These are phyloP conservation scores for Microhierax caerulescens DNA, from an alignment of 2,797 vertebrate genomes.

Conservation along the genomic window DNA sequence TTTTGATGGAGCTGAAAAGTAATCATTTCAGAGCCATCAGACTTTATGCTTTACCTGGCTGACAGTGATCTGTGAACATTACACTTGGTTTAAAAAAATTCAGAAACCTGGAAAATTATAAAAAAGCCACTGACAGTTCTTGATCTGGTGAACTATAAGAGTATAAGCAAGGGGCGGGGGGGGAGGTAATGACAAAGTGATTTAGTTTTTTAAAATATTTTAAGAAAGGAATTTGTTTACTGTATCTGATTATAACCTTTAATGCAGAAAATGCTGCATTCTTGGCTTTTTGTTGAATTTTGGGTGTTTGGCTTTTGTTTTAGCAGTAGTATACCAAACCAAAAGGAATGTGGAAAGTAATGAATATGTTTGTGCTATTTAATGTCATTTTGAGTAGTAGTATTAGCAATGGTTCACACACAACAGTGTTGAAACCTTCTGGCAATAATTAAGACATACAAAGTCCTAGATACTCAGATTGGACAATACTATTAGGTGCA, in stretches of 20 bases:
- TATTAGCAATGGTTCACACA: not conserved
- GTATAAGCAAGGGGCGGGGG: accelerated
- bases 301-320: not conserved
- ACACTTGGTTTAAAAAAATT: not conserved
- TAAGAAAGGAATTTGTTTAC: not conserved
- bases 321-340: not conserved
- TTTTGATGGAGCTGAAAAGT: not conserved
- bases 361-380: not conserved
- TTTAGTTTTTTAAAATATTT: not conserved
- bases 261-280: not conserved
- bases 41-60: not conserved
- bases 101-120: not conserved
- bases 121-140: not conserved
- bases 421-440: not conserved
- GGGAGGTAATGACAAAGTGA: not conserved
- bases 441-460: not conserved
- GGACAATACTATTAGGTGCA: not conserved
- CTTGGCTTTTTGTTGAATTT: not conserved
- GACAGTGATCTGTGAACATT: not conserved
- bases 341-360: not conserved
- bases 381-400: not conserved
- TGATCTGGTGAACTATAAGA: not conserved
- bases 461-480: not conserved
- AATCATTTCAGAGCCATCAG: not conserved
- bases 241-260: not conserved